A percentile compares a stretch with the other conserved stretches of the same genome.
phyloP scores from a whole-genome alignment of 2,888 invertebrate species.

The Macroteleia sp. region DNA sequence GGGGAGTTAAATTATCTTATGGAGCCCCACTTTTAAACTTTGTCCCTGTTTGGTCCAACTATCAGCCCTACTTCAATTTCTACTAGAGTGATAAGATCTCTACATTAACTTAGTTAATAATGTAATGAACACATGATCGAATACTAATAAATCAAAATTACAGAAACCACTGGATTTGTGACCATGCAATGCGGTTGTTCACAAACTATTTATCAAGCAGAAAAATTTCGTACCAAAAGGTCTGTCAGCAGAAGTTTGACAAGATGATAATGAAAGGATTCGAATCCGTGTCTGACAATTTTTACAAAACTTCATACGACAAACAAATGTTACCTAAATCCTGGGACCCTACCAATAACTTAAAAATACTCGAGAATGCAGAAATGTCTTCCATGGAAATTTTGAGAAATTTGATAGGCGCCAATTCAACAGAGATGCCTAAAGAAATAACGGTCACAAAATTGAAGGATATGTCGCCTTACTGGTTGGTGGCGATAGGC shows the following conservation, averaged over 20 bases:
- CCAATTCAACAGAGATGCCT: conserved; percentile 23
- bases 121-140: too few species aligned
- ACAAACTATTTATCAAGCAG: conserved; percentile 65
- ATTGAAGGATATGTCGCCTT: conserved; percentile 65
- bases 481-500: conserved; percentile 74
- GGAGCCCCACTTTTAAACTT: too few species aligned
- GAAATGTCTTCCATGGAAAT: conserved; percentile 33
- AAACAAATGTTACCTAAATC: conserved; percentile 23
- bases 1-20: too few species aligned
- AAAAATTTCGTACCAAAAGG: conserved; percentile 59
- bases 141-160: too few species aligned
- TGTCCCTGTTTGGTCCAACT: too few species aligned
- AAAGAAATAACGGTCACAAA: conserved; percentile 32
- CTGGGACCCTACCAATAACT: conserved; percentile 25
- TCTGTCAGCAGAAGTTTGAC: conserved; percentile 72
- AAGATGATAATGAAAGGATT: conserved; percentile 68
- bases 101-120: too few species aligned
- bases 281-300: conserved; percentile 23
- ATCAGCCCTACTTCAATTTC: too few species aligned
- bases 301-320: conserved; percentile 11
- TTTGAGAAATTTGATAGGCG: conserved; percentile 1
- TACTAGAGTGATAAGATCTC: too few species aligned
- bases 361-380: conserved; percentile 31
- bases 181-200: conserved; percentile 69
- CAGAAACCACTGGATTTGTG: conserved; percentile 78